These are phyloP conservation scores for Bolinopsis microptera DNA, from an alignment of 37 sponge, comb jelly and placozoan species.

Conservation along the genomic window DNA sequence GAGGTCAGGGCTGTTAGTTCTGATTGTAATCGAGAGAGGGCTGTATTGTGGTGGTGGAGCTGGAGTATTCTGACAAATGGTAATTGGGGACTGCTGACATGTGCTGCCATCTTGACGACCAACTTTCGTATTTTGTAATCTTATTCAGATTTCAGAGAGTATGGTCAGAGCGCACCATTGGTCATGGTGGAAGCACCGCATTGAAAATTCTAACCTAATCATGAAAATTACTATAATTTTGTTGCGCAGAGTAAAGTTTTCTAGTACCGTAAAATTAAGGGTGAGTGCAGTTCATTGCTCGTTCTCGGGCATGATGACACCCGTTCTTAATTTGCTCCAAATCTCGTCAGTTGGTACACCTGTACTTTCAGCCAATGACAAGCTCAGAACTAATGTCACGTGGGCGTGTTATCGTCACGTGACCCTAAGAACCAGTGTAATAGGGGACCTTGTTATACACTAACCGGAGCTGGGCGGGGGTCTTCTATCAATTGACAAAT, in stretches of 20 bases:
- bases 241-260: not conserved
- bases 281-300: not conserved
- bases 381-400: not conserved
- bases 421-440: not conserved
- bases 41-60: too few relatives aligned
- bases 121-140: too few relatives aligned
- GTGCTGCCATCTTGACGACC: too few relatives aligned
- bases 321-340: not conserved
- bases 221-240: not conserved
- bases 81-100: too few relatives aligned
- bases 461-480: not conserved
- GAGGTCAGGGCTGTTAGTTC: not conserved
- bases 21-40: not conserved
- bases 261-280: not conserved
- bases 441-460: not conserved
- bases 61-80: too few relatives aligned
- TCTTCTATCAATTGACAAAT: not conserved
- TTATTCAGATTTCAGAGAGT: too few relatives aligned
- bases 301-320: not conserved
- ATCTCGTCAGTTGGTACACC: not conserved
- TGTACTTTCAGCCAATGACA: not conserved
- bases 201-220: not conserved
- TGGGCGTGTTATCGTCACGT: not conserved
- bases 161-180: too few relatives aligned
- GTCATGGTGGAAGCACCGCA: too few relatives aligned